Percentiles rank a stretch among this genome's conserved stretches.
These are phyloP conservation scores for Spilogale gracilis DNA, from an alignment of 2,113 vertebrate species.

Conservation along the genomic window DNA sequence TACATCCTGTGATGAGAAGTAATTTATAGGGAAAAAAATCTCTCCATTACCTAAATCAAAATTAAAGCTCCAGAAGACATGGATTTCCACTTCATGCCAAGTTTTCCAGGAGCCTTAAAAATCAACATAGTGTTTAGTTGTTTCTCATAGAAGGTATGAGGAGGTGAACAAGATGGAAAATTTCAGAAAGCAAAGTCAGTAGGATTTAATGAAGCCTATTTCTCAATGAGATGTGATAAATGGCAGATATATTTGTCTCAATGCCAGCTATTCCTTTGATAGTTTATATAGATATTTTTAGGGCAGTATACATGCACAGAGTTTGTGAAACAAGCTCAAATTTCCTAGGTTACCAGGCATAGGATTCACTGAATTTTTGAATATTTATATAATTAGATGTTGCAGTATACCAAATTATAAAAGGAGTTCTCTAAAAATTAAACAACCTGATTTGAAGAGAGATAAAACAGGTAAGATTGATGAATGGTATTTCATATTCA, in stretches of 20 bases:
- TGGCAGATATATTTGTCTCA: conserved; percentile 35
- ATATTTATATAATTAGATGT: conserved; percentile 11
- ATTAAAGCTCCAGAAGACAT: neutral
- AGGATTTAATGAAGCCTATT: conserved; percentile 68
- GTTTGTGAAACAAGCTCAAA: conserved; percentile 33
- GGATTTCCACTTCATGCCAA: neutral
- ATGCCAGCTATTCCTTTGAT: neutral
- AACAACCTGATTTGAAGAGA: neutral
- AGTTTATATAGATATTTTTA: neutral
- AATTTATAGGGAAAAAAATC: neutral
- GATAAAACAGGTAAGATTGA: neutral
- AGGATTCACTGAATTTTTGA: neutral
- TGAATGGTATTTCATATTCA: neutral
- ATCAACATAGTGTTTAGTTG: conserved; percentile 18
- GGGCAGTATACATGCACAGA: neutral
- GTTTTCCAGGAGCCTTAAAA: neutral
- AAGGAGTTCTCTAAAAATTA: neutral
- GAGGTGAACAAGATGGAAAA: conserved; percentile 54
- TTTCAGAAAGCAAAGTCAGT: conserved; percentile 42
- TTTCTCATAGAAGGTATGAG: conserved; percentile 25
- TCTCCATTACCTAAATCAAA: conserved; percentile 42
- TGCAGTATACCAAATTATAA: neutral
- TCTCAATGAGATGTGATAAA: conserved; percentile 60
- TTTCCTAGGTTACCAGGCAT: neutral
- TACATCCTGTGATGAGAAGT: neutral